Base-by-base conservation (phyloP, 2,888 invertebrate genomes). In the Volucella inanis region DNA sequence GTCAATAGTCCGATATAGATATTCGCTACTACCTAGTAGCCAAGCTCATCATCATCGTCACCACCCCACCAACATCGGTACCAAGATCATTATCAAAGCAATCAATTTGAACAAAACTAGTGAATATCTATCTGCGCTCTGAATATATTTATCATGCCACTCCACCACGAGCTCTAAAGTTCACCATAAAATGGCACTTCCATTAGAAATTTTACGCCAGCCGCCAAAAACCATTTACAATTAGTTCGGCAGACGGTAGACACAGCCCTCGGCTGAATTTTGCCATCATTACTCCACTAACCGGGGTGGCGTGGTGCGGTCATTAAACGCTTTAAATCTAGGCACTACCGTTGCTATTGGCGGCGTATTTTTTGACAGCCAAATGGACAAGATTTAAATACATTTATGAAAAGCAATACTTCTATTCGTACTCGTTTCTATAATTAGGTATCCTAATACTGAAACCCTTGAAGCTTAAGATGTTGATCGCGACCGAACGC, bases 141-240 rank as follows among this genome's bases (percentile, higher is more conserved):
- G 72, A 68, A 78, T 83, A 78, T 83, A 68, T 68, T 67, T 83
- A 78, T 78, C 77, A 68, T 78, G 57, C 15, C 39, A 22, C 22
- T 22, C 43, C 49, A 39, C 45, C 45, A 68, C 62, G 62, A 67
- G 71, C 77, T 72, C 71, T 64, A 76, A 64, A 72, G 43, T 52
- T 75, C 67, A 67, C 68, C 77, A 74, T 78, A 78, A 83, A 83
- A 83, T 83, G 84, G 84, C 84, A 84, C 79, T 79, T 79, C 75
- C 84, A 84, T 84, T 79, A 71, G 79, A 70, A 22, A 79, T 75
- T 84, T 79, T 79, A 84, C 68, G 72, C 72, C 64, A 79, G 55
- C 79, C 79, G 75, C 79, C 84, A 71, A 84, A 82, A 79, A 79
- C 59, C 84, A 78, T 83, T 83, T 68, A 83, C 84, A 79, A 84